Base-by-base conservation (phyloP, 1,140 invertebrate genomes). In the Trachymyrmex septentrionalis region DNA sequence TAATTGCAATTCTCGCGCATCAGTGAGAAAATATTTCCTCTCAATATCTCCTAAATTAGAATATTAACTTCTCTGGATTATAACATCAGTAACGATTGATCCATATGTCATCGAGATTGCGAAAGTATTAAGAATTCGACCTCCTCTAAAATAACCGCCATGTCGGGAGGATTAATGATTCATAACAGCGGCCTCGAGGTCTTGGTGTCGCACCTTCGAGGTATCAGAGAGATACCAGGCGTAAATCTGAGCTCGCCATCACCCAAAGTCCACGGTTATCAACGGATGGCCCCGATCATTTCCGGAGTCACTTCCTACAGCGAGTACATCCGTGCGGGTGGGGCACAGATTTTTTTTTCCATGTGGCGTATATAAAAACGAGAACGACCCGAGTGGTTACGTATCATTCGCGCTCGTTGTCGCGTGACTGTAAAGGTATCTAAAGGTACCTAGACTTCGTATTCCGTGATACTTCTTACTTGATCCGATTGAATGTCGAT, bases 241-340 rank as follows among this genome's bases (percentile, higher is more conserved):
- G 55, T 75, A 85, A 88, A 92, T 90, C 73, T 76, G 34, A 38
- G 38, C 7, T 16, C 87, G 85, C 85, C 78, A 82, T 90, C 59
- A 87, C 85, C n/a, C 86, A 88, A 92, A 92, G 91, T 92, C 90
- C 90, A 92, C 82, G 87, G 87, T 91, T 92, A 92, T 92, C 91
- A 91, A 73, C 64, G 63, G 66, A 61, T 84, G 90, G 59, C 91
- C 91, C 89, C 87, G 89, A 91, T 87, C 86, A 88, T 73, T 91
- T 91, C 89, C 90, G 76, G 59, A 48, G 44, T 44, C 12, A 61
- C 24, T 78, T 66, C 76, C 77, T 90, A 81, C 85, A 89, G 78
- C 63, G 48, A 30, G 16, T 12, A 57, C 21, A 81, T 72, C 30
- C 21, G 66, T 10, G 21, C 72, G 73, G 87, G 90, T 92, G 88